phyloP scores from a whole-genome alignment of 2,888 invertebrate genomes.

The Tipula unca region DNA sequence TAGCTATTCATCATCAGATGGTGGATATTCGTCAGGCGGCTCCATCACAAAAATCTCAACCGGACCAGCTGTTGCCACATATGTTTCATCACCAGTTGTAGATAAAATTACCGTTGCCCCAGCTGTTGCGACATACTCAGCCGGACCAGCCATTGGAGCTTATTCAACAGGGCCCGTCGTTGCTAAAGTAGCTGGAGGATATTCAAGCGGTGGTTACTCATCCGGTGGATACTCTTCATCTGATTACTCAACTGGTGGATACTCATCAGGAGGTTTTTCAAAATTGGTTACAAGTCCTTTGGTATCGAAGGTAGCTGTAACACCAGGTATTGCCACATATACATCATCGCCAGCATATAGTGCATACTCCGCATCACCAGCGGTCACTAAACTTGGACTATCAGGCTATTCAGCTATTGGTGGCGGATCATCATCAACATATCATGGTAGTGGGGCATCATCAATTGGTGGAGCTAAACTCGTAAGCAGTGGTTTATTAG shows the following conservation, averaged over 20 bases:
- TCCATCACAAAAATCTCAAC: conserved; percentile 27
- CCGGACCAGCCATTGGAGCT: conserved; percentile 26
- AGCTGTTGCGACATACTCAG: conserved; percentile 24
- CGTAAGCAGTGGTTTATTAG: background rate
- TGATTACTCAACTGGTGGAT: conserved; percentile 18
- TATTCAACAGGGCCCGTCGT: conserved; percentile 24
- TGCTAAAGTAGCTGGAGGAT: conserved; percentile 23
- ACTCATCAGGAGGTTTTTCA: conserved; percentile 21
- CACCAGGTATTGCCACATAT: conserved; percentile 34
- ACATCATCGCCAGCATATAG: conserved; percentile 31
- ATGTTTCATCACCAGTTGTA: background rate
- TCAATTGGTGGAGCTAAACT: conserved; percentile 25
- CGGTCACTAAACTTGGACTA: conserved; percentile 23
- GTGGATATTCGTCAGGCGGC: conserved; percentile 26
- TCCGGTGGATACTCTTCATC: conserved; percentile 34
- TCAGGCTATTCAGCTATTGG: conserved; percentile 25
- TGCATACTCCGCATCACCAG: conserved; percentile 24
- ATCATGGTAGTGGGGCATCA: conserved; percentile 17
- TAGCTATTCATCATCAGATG: conserved; percentile 22
- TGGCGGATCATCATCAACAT: conserved; percentile 17
- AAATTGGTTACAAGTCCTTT: conserved; percentile 20
- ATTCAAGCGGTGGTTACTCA: conserved; percentile 38
- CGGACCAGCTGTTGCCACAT: conserved; percentile 38
- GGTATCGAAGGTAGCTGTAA: conserved; percentile 28
- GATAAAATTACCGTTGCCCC: conserved; percentile 23